Percentiles rank a stretch among this genome's conserved stretches.
Conservation (phyloP, 2,113 vertebrate species). For the Ceratotherium simum region DNA sequence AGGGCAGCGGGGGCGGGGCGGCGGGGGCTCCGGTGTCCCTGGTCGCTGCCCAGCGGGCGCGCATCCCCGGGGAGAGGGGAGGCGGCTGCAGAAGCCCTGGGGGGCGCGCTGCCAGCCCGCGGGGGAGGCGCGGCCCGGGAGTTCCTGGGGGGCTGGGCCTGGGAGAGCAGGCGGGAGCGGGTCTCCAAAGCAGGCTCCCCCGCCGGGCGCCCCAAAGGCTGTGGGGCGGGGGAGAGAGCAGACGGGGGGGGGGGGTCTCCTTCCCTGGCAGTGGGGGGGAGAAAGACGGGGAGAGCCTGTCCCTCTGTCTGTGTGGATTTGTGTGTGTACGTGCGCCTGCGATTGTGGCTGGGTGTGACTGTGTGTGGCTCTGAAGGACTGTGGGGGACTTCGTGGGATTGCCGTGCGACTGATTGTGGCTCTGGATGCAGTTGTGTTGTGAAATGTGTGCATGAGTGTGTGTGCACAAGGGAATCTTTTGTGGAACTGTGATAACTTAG, state of each 20-base stretch:
- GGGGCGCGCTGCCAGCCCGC: background rate
- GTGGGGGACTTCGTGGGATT: background rate
- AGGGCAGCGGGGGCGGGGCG: slow-evolving; percentile 38
- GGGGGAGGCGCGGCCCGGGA: background rate
- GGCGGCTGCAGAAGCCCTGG: background rate
- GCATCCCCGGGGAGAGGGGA: slow-evolving; percentile 28
- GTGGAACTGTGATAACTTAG: background rate
- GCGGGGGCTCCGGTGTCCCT: background rate
- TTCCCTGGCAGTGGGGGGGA: background rate
- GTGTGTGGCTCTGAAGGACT: background rate
- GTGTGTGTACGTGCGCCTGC: background rate
- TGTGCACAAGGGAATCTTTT: background rate
- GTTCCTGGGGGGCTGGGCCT: background rate
- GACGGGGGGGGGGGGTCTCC: rapidly evolving
- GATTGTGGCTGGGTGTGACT: background rate
- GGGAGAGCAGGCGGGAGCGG: rapidly evolving
- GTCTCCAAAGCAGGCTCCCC: background rate
- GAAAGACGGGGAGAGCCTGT: background rate
- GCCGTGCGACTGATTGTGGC: background rate
- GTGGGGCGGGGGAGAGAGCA: background rate
- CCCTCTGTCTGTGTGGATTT: no score
- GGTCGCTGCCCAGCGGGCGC: slow-evolving; percentile 61
- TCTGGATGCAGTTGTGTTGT: background rate
- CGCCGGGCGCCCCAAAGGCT: background rate
- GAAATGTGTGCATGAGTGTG: background rate